These are phyloP conservation scores for Gasterosteus aculeatus DNA, from an alignment of 2,113 vertebrate species.

Conservation along the genomic window DNA sequence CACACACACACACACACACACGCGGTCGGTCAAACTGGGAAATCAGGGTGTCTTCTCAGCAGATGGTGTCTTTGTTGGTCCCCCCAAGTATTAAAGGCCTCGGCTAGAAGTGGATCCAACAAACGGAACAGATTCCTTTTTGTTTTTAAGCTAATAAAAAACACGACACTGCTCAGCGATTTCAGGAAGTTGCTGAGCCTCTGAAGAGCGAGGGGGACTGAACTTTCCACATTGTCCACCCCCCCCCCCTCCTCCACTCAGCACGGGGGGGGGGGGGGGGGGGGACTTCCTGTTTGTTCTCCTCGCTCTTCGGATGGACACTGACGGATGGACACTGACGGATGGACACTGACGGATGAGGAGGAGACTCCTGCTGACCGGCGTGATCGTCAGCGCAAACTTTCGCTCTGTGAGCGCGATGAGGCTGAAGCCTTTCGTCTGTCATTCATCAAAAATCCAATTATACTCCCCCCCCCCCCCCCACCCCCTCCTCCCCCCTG, in stretches of 20 bases:
- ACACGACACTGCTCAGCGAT: background rate
- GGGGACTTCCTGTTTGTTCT: no score
- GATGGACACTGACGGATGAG: background rate
- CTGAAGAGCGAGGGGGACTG: background rate
- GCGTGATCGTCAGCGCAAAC: conserved; percentile 15
- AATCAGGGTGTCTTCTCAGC: no score
- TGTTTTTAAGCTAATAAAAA: background rate
- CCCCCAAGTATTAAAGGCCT: background rate
- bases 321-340: background rate
- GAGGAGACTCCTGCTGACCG: conserved; percentile 2
- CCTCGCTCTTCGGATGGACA: background rate
- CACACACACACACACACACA: no score
- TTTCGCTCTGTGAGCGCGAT: conserved; percentile 18
- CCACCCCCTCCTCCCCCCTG: background rate
- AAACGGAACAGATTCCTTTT: background rate
- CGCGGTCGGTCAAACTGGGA: no score
- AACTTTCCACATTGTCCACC: no score
- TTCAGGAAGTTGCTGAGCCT: background rate
- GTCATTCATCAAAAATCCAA: conserved; percentile 43
- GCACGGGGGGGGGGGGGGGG: no score
- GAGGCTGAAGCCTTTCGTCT: conserved; percentile 22
- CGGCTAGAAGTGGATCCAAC: background rate
- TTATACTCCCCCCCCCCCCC: background rate
- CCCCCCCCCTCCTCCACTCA: no score
- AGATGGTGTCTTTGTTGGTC: no score